Evolutionary conservation across 2,797 vertebrate species (phyloP), one percentile per base, ranked within the genome.

Genomic region (Discoglossus pictus): DNA sequence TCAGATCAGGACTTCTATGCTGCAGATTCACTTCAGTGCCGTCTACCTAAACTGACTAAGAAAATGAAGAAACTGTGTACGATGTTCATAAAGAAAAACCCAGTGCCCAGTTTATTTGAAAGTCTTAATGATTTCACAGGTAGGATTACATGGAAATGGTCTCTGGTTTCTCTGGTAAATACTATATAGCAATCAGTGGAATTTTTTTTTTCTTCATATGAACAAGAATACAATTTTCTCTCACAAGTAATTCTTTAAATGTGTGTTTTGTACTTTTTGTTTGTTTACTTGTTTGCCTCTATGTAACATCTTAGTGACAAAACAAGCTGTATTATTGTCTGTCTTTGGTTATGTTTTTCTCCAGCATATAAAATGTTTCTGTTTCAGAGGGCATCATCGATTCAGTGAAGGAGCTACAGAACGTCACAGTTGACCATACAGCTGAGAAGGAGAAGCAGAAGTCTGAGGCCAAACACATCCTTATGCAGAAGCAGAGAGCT

Each of bases 401-500:
- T 56, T 93, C 90, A 76, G 82, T 93, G 64, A 76, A 25, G 12
- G 91, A 93, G 36, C 86, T 99, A 47, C 94, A 98, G 75, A 86
- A 78, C 71, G 87, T 97, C 64, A 86, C 74, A 1, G 65, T 97
- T 42, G 87, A 96, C 79, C 75, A 77, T 25, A 80, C 88, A 0
- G 82, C 89, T 39, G 90, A 95, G 47, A 95, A 94, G 59, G 95
- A 98, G 74, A 94, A 92, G 74, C 97, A 96, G 79, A 94, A 79
- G 40, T 81, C 92, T 0, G 93, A 97, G 74, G 92, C 90, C 61
- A 99, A 99, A 68, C 94, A 98, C 74, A 95, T 99, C 80, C 92
- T 96, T 7, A 88, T 93, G 88, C 97, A 94, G 78, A 99, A 99
- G 75, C 96, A 97, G 78, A 88, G 97, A 52, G 96, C 95, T 1